Evolutionary conservation across 2,888 invertebrate species (phyloP).

Genomic region (Odiellus spinosus): DNA sequence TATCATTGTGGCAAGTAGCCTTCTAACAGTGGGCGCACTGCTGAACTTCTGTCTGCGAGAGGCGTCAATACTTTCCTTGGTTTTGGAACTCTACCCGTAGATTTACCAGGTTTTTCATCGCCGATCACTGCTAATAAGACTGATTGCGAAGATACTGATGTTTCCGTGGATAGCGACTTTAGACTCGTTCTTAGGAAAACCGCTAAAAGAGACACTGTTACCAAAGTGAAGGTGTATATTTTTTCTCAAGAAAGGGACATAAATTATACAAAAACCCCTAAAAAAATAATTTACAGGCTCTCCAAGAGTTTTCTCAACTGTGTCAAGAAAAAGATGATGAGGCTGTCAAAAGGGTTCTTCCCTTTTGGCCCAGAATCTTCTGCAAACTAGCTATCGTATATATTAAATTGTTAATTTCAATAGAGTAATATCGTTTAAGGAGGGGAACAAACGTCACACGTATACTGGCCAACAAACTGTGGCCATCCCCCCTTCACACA

Average conservation of each 20-base stretch:
- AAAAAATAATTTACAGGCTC: constrained; percentile 52
- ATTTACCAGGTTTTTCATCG: constrained; percentile 36
- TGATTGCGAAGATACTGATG: constrained; percentile 42
- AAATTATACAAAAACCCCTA: constrained; percentile 13
- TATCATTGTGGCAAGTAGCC: constrained; percentile 49
- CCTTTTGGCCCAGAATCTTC: constrained; percentile 70
- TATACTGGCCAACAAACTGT: too few relatives aligned
- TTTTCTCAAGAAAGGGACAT: background rate
- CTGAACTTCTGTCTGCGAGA: constrained; percentile 50
- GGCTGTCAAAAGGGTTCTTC: constrained; percentile 50
- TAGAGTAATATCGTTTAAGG: background rate
- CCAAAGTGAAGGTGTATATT: constrained; percentile 61
- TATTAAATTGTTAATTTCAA: background rate
- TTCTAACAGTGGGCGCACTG: constrained; percentile 75
- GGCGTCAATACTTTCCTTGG: constrained; percentile 39
- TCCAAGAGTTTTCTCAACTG: constrained; percentile 60
- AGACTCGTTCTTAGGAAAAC: constrained; percentile 68
- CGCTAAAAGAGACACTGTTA: constrained; percentile 73
- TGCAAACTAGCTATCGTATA: constrained; percentile 44
- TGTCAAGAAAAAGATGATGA: constrained; percentile 47
- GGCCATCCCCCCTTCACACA: too few relatives aligned
- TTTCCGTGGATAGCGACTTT: constrained; percentile 50
- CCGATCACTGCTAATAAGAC: constrained; percentile 32
- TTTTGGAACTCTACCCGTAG: constrained; percentile 43
- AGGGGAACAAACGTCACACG: too few relatives aligned